These are phyloP conservation scores for Aselliscus stoliczkanus DNA, from an alignment of 2,797 vertebrate genomes.

Conservation along the genomic window DNA sequence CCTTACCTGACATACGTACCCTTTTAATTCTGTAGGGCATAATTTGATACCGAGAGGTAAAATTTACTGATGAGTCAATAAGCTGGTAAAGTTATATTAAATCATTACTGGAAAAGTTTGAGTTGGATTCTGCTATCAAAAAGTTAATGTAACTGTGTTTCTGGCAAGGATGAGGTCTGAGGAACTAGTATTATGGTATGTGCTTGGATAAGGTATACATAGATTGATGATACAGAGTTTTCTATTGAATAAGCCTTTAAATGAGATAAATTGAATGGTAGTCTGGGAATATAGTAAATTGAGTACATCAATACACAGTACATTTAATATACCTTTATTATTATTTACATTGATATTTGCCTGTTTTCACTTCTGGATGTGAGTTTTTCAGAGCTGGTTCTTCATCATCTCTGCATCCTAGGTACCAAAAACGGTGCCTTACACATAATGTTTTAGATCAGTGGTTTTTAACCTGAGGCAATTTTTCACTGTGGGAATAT, in stretches of 20 bases:
- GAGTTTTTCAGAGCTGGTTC: neutral
- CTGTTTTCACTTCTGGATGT: neutral
- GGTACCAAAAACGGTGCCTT: neutral
- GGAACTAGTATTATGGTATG: neutral
- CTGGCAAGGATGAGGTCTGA: neutral
- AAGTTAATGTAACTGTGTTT: neutral
- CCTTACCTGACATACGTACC: neutral
- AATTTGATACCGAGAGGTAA: neutral
- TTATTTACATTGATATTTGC: neutral
- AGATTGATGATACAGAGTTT: neutral
- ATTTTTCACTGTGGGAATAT: neutral
- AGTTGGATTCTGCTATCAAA: neutral
- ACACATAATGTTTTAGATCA: neutral
- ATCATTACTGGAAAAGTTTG: neutral
- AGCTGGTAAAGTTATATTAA: neutral
- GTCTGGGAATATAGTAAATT: neutral
- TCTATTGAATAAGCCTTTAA: neutral
- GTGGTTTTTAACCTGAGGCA: neutral
- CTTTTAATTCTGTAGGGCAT: neutral
- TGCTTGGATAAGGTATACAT: neutral
- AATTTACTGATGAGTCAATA: neutral
- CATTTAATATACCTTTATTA: neutral
- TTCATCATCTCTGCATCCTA: neutral
- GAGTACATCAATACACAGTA: neutral
- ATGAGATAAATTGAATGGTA: neutral